phyloP scores from a whole-genome alignment of 2,888 invertebrate species.

The Acleris holmiana region DNA sequence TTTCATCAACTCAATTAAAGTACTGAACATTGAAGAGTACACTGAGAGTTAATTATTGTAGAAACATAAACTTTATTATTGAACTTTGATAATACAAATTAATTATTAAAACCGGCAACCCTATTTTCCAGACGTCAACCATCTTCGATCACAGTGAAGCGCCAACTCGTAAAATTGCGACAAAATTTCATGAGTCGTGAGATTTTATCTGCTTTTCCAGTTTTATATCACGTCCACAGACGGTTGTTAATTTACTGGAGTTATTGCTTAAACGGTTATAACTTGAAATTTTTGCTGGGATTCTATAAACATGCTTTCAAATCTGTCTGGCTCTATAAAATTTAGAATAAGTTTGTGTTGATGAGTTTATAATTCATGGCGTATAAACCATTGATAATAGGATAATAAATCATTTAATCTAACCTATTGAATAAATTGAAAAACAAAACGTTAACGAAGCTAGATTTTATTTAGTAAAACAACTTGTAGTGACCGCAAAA shows the following conservation, averaged over 20 bases:
- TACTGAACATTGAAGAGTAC: too few species aligned
- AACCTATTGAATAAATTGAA: too few species aligned
- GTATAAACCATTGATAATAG: not conserved
- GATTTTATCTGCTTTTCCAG: slow-evolving; percentile 31
- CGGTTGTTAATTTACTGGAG: slow-evolving; percentile 23
- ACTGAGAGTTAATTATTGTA: too few species aligned
- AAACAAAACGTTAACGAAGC: too few species aligned
- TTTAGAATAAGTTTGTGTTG: not conserved
- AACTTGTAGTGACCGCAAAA: not conserved
- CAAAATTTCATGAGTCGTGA: slow-evolving; percentile 35
- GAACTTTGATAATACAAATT: not conserved
- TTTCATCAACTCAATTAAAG: too few species aligned
- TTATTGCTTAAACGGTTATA: slow-evolving; percentile 8
- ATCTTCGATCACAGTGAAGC: slow-evolving; percentile 30
- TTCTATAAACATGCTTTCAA: not conserved
- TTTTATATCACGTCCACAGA: slow-evolving; percentile 29
- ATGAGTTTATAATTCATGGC: not conserved
- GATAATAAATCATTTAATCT: too few species aligned
- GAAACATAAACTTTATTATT: too few species aligned
- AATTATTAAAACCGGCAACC: not conserved
- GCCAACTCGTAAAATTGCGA: slow-evolving; percentile 34
- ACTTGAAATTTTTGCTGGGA: not conserved
- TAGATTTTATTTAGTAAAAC: not conserved
- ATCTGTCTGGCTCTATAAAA: not conserved
- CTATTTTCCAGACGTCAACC: slow-evolving; percentile 28